Evolutionary conservation across 2,888 invertebrate species (phyloP).

Genomic region (Drosophila cognata): DNA sequence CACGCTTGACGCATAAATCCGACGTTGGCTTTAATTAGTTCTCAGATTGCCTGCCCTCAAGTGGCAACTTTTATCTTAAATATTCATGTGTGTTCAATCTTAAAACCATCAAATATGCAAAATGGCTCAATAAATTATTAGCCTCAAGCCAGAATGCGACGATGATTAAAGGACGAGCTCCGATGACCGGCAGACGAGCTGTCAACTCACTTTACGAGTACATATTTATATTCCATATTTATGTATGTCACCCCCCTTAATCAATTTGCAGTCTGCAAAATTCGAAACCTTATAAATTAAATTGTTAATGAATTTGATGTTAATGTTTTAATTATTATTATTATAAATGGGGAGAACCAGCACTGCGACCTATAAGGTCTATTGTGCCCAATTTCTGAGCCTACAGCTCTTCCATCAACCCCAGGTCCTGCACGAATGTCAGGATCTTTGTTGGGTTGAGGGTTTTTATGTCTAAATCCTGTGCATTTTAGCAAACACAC

Average conservation of each 20-base stretch:
- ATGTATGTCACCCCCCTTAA: background rate
- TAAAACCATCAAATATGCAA: conserved; percentile 32
- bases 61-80: conserved; percentile 51
- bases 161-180: background rate
- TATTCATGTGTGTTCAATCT: conserved; percentile 50
- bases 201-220: background rate
- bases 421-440: no score
- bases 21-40: conserved; percentile 72
- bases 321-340: background rate
- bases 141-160: background rate
- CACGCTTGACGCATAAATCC: conserved; percentile 66
- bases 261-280: background rate
- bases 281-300: background rate
- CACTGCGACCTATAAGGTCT: no score
- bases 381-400: no score
- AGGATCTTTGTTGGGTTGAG: no score
- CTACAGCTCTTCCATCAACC: no score
- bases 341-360: no score
- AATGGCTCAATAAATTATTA: conserved; percentile 11
- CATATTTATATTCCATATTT: background rate
- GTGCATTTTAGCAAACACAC: no score
- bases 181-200: conserved; percentile 4
- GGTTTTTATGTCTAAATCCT: no score
- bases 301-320: background rate
- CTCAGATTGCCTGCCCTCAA: conserved; percentile 40